Evolutionary conservation across 2,888 invertebrate genomes (phyloP), one percentile per base, ranked within the genome.

Genomic region (Mesorhabditis sp.): DNA sequence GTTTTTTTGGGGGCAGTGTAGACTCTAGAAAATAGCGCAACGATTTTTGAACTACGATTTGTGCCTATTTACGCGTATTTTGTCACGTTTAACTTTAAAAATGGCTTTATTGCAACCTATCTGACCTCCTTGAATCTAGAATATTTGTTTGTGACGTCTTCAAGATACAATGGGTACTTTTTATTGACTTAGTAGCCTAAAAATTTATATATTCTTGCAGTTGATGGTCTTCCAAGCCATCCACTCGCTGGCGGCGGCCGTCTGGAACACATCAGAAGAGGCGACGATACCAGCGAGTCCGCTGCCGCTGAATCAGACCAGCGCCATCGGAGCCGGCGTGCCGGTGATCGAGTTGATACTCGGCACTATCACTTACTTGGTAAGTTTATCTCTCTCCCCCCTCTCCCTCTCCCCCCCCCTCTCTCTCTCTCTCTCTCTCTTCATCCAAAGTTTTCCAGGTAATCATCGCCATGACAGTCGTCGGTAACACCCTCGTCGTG

Each of bases 401-500:
- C 58, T 6, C 7, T n/a, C 3, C 4, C 43, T 58, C 42, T 43
- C 67, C 2, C 28, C 2, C 28, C 2, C 28, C 2, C 43, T 67
- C 58, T 6, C 6, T 13, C 1, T 13, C 43, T 58, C 42, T 43
- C 67, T 62, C 44, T 69, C 43, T 67, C 43, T 67, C 45, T 43
- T 13, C 15, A 67, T 5, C 13, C 7, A 5, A n/a, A 41, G 2
- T 68, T 43, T 71, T 82, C 64, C 75, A 82, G 82, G 89, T 93
- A 78, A 92, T 95, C 83, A 94, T 94, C 75, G 89, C 94, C 64
- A 90, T 92, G 75, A 95, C 95, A 43, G 91, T 95, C 72, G 90
- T 94, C 69, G 95, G 95, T 68, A 95, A 95, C 87, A 91, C 93
- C 71, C 89, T 96, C 77, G 95, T 95, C 69, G 94, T 95, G 80